These are phyloP conservation scores for Drosophila quasianomalipes DNA, from an alignment of 2,888 invertebrate genomes.

Conservation along the genomic window DNA sequence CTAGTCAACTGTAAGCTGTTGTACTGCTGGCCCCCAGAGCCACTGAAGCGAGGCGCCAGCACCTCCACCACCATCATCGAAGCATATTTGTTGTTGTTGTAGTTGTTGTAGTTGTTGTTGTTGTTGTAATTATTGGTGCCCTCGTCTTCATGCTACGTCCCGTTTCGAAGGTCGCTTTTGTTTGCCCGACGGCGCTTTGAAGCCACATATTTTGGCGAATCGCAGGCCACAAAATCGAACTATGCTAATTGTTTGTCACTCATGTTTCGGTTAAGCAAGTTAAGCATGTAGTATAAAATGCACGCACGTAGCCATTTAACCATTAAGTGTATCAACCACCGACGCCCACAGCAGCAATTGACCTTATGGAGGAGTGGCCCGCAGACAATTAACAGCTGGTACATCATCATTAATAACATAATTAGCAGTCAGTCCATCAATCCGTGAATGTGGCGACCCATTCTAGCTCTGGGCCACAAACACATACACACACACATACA, in stretches of 20 bases:
- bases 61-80: slow-evolving; percentile 23
- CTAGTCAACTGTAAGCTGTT: slow-evolving; percentile 15
- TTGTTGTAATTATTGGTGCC: slow-evolving; percentile 24
- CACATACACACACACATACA: neutral
- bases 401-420: slow-evolving; percentile 49
- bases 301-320: slow-evolving; percentile 65
- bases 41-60: slow-evolving; percentile 53
- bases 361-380: slow-evolving; percentile 38
- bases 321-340: slow-evolving; percentile 49
- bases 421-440: slow-evolving; percentile 31
- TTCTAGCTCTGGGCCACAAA: slow-evolving; percentile 56
- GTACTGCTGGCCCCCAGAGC: slow-evolving; percentile 50
- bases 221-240: slow-evolving; percentile 34
- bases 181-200: slow-evolving; percentile 34
- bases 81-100: neutral
- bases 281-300: slow-evolving; percentile 62
- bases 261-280: slow-evolving; percentile 54
- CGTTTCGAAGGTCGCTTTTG: slow-evolving; percentile 59
- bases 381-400: slow-evolving; percentile 31
- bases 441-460: slow-evolving; percentile 37
- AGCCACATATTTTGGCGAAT: slow-evolving; percentile 33
- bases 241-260: slow-evolving; percentile 74
- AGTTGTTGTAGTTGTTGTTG: slow-evolving; percentile 5
- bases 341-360: slow-evolving; percentile 56
- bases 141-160: slow-evolving; percentile 62